These are phyloP conservation scores for Ophiodon elongatus DNA, from an alignment of 2,113 vertebrate genomes.

Conservation along the genomic window DNA sequence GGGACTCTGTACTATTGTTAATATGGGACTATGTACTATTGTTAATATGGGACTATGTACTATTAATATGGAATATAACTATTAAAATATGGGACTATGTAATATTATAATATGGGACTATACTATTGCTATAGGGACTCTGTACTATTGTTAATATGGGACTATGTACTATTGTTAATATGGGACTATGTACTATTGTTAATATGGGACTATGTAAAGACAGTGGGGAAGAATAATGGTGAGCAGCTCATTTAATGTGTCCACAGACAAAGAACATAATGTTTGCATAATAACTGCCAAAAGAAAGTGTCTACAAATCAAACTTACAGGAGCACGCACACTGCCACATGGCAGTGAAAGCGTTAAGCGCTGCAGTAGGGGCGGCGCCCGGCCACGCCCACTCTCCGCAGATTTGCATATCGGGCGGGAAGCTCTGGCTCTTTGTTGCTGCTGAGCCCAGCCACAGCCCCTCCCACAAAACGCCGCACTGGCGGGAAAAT, in stretches of 20 bases:
- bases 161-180: too few species aligned
- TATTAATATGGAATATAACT: too few species aligned
- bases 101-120: too few species aligned
- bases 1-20: too few species aligned
- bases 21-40: too few species aligned
- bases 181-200: too few species aligned
- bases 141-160: too few species aligned
- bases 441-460: slow-evolving; percentile 72
- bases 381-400: slow-evolving; percentile 59
- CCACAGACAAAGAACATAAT: background rate
- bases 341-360: slow-evolving; percentile 53
- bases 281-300: background rate
- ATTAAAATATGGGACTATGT: too few species aligned
- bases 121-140: too few species aligned
- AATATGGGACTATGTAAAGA: too few species aligned
- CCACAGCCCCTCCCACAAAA: slow-evolving; percentile 73
- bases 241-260: background rate
- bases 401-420: slow-evolving; percentile 70
- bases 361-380: slow-evolving; percentile 72
- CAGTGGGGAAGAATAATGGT: background rate
- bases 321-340: background rate
- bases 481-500: slow-evolving; percentile 81
- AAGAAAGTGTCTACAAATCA: background rate
- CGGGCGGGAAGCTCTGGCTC: slow-evolving; percentile 76
- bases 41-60: too few species aligned